Conservation (phyloP, 2,113 vertebrate species). For the Mastomys natalensis region DNA sequence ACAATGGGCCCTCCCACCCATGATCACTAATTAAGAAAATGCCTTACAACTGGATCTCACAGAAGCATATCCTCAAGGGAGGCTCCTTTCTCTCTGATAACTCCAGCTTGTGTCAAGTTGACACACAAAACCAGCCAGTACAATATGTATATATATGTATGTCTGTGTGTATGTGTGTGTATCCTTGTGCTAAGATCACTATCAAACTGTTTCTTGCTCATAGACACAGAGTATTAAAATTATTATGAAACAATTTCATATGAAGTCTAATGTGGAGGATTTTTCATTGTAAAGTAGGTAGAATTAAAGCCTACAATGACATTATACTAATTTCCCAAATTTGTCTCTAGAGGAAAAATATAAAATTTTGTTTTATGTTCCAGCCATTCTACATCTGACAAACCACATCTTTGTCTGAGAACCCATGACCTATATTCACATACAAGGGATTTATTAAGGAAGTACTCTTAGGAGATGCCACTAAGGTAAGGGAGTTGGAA, state of each 20-base stretch:
- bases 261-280: constrained; percentile 15
- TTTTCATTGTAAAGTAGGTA: neutral
- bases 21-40: no score
- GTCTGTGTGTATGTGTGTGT: no score
- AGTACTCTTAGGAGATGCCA: neutral
- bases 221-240: constrained; percentile 49
- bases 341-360: neutral
- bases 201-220: constrained; percentile 25
- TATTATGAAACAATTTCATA: constrained; percentile 64
- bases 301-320: constrained; percentile 19
- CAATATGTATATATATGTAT: no score
- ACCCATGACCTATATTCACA: neutral
- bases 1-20: no score
- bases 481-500: neutral
- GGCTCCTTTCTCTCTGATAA: no score
- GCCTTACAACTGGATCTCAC: no score
- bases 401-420: neutral
- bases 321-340: constrained; percentile 50
- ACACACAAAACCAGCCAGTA: no score
- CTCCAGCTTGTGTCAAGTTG: no score
- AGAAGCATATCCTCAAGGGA: no score
- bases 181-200: neutral
- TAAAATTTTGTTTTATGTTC: constrained; percentile 31
- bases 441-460: constrained; percentile 26
- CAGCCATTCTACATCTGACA: constrained; percentile 16